A percentile compares a stretch with the other conserved stretches of the same genome.
Conservation (phyloP, 35 echinoderm and acorn worm species). For the Hemicentrotus pulcherrimus region DNA sequence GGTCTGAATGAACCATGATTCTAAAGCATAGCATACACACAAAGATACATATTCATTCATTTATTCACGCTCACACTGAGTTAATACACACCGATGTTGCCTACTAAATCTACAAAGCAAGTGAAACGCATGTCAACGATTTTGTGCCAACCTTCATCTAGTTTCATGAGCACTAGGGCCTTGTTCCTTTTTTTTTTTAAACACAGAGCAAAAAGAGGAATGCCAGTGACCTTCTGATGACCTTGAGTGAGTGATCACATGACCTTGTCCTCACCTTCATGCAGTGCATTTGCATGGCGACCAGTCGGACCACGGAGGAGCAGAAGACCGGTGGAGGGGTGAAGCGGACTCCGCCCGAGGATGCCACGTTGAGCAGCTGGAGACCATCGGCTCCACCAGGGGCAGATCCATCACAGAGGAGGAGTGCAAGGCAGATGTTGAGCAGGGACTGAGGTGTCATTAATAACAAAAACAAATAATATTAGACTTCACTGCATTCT, state of each 20-base stretch:
- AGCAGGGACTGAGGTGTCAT: slow-evolving; percentile 74
- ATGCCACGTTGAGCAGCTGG: slow-evolving; percentile 66
- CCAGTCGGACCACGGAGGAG: slow-evolving; percentile 82
- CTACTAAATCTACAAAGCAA: not conserved
- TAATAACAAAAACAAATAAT: not conserved
- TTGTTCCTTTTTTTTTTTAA: not conserved
- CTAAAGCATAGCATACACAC: not conserved
- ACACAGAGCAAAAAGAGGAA: not conserved
- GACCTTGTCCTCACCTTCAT: slow-evolving; percentile 82
- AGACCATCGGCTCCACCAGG: slow-evolving; percentile 83
- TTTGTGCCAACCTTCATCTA: not conserved
- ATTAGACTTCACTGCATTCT: too few species aligned
- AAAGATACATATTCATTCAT: not conserved
- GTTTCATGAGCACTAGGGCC: not conserved
- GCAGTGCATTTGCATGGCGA: slow-evolving; percentile 99
- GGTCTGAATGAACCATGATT: not conserved
- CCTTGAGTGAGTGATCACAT: not conserved
- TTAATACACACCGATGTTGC: not conserved
- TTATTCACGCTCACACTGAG: not conserved
- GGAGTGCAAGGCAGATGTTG: slow-evolving; percentile 89
- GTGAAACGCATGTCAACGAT: not conserved
- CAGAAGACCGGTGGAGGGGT: slow-evolving; percentile 98
- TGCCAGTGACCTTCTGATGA: not conserved
- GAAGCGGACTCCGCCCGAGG: slow-evolving; percentile 79
- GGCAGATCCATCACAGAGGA: slow-evolving; percentile 88